A percentile compares a stretch with the other conserved stretches of the same genome.
phyloP scores from a whole-genome alignment of 2,797 vertebrate species.

The Novumbra hubbsi region DNA sequence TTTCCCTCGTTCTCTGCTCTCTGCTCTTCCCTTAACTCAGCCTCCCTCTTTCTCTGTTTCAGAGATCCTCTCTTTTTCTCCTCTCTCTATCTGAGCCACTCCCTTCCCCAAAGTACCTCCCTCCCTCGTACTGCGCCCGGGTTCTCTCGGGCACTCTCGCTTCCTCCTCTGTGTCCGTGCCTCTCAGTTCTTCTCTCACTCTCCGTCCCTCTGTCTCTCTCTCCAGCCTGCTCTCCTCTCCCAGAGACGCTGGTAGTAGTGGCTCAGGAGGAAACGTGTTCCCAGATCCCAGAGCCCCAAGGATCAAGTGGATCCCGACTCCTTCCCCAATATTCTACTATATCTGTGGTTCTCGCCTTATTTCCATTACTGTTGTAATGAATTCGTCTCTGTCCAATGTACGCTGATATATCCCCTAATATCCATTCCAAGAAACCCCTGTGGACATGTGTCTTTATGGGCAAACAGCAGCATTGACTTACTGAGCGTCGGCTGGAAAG shows the following conservation, averaged over 20 bases:
- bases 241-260: background rate
- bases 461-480: constrained; percentile 50
- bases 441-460: too few relatives aligned
- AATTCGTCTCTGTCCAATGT: too few relatives aligned
- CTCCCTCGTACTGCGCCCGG: constrained; percentile 10
- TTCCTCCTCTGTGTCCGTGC: background rate
- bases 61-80: background rate
- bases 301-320: background rate
- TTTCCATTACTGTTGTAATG: too few relatives aligned
- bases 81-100: background rate
- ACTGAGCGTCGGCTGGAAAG: constrained; percentile 59
- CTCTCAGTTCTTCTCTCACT: background rate
- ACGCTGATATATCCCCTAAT: too few relatives aligned
- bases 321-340: background rate
- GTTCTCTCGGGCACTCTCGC: constrained; percentile 21
- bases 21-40: too few relatives aligned
- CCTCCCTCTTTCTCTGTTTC: background rate
- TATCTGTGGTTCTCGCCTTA: too few relatives aligned
- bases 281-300: background rate
- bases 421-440: too few relatives aligned
- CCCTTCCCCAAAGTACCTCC: background rate
- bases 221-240: too few relatives aligned
- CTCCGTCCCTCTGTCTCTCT: constrained; percentile 3
- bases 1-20: background rate
- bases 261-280: background rate